phyloP scores from a whole-genome alignment of 2,113 vertebrate genomes.

The Uria lomvia region DNA sequence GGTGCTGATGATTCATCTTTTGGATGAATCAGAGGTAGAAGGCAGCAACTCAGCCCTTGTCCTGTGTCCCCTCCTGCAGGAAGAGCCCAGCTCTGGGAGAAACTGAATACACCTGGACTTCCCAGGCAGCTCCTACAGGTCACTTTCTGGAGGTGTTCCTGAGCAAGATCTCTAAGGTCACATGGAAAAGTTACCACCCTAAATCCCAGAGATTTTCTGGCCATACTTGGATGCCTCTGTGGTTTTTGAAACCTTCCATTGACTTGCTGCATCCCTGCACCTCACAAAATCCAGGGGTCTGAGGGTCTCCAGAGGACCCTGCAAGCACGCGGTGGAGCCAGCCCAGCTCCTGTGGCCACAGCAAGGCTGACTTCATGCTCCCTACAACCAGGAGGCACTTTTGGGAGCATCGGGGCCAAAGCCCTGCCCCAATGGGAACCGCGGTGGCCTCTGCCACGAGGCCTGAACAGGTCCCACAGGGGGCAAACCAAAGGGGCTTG shows the following conservation, averaged over 20 bases:
- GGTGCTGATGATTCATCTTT: background rate
- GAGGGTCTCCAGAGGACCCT: background rate
- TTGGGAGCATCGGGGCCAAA: accelerated
- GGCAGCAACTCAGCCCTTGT: background rate
- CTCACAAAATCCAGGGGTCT: background rate
- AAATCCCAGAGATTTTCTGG: background rate
- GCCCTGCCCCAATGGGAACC: background rate
- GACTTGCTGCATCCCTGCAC: background rate
- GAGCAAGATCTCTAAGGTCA: background rate
- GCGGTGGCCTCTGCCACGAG: accelerated
- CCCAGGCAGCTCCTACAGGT: background rate
- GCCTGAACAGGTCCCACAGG: background rate
- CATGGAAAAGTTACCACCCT: background rate
- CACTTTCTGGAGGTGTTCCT: background rate
- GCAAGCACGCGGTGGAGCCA: accelerated
- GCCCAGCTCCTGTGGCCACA: accelerated
- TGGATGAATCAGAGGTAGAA: background rate
- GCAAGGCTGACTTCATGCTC: accelerated
- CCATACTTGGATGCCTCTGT: background rate
- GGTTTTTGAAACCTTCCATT: background rate
- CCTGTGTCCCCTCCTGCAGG: background rate
- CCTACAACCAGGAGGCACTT: background rate
- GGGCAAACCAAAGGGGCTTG: accelerated
- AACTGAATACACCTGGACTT: background rate
- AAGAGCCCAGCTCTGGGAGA: background rate